phyloP scores from a whole-genome alignment of 2,113 vertebrate genomes.

The Ophiodon elongatus region DNA sequence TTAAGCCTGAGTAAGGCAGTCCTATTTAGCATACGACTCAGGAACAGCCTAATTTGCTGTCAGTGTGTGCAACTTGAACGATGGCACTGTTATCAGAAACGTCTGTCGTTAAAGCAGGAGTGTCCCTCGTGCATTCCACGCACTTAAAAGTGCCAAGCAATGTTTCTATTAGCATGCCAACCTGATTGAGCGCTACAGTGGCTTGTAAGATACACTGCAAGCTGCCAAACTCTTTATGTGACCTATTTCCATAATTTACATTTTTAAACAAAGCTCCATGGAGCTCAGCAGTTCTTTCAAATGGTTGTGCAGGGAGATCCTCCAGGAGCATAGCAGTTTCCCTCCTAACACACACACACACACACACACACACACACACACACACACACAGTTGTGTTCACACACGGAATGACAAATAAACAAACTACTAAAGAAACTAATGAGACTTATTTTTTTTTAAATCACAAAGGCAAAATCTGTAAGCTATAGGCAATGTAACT shows the following conservation, averaged over 20 bases:
- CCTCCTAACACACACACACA: conserved; percentile 15
- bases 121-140: conserved; percentile 47
- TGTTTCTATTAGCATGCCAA: conserved; percentile 71
- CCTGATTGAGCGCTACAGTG: conserved; percentile 70
- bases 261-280: conserved; percentile 80
- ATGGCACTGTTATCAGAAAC: conserved; percentile 56
- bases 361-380: conserved; percentile 8
- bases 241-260: conserved; percentile 86
- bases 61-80: conserved; percentile 58
- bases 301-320: conserved; percentile 59
- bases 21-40: conserved; percentile 57
- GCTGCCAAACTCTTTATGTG: conserved; percentile 79
- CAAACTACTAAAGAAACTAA: conserved; percentile 56
- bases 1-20: conserved; percentile 30
- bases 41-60: conserved; percentile 66
- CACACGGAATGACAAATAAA: conserved; percentile 42
- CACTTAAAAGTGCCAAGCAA: conserved; percentile 67
- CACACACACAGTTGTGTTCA: conserved; percentile 9
- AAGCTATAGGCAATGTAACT: conserved; percentile 55
- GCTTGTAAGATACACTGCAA: conserved; percentile 67
- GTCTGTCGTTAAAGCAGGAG: conserved; percentile 63
- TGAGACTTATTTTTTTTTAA: conserved; percentile 49
- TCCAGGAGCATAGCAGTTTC: conserved; percentile 55
- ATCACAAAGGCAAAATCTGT: conserved; percentile 53
- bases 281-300: conserved; percentile 75